Percentiles rank a stretch among this genome's conserved stretches.
Evolutionary conservation across 2,888 invertebrate genomes (phyloP).

Genomic region (Lingula anatina): DNA sequence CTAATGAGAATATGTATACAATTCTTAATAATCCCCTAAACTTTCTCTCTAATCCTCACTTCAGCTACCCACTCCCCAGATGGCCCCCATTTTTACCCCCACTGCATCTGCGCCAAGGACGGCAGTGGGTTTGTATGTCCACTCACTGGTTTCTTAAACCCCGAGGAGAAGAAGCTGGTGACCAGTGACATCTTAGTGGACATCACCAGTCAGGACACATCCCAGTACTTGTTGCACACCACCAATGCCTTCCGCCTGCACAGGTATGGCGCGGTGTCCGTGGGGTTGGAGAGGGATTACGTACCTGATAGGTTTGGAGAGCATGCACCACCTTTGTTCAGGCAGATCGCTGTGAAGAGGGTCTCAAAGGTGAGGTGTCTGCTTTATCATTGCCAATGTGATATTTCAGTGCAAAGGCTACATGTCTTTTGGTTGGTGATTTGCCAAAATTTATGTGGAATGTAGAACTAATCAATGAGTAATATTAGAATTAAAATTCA

Average conservation of each 20-base stretch:
- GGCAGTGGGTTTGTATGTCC: conserved; percentile 43
- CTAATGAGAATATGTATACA: too few relatives aligned
- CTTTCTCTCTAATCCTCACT: conserved; percentile 4
- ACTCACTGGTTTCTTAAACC: conserved; percentile 22
- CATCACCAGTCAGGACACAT: conserved; percentile 47
- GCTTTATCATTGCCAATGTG: neutral
- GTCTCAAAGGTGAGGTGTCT: conserved; percentile 24
- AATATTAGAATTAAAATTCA: too few relatives aligned
- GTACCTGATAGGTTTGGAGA: conserved; percentile 52
- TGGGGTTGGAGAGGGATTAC: conserved; percentile 47
- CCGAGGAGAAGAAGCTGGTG: conserved; percentile 25
- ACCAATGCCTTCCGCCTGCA: conserved; percentile 51
- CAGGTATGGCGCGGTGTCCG: conserved; percentile 54
- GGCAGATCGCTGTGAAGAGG: conserved; percentile 37
- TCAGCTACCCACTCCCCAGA: neutral
- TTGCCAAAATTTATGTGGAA: too few relatives aligned
- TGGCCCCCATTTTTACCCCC: conserved; percentile 24
- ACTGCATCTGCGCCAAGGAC: conserved; percentile 39
- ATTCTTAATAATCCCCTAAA: too few relatives aligned
- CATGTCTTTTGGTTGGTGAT: too few relatives aligned
- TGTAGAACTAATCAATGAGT: too few relatives aligned
- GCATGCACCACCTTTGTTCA: conserved; percentile 40
- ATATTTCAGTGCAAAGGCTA: too few relatives aligned
- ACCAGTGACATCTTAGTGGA: conserved; percentile 51
- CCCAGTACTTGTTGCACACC: conserved; percentile 53